Conservation (phyloP, 2,797 vertebrate genomes). For the Trichosurus vulpecula region DNA sequence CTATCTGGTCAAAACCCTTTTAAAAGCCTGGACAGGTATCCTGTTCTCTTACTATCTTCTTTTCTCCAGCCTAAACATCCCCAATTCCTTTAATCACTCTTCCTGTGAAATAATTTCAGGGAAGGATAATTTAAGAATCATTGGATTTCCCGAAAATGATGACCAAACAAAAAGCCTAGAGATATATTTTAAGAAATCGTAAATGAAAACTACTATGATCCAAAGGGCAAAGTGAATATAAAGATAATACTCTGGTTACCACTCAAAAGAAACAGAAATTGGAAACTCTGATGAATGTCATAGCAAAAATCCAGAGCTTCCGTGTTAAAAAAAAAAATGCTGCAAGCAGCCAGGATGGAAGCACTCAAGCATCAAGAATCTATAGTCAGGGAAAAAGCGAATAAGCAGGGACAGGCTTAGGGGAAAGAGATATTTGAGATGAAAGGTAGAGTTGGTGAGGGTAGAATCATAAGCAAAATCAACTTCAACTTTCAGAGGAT, state of each 20-base stretch:
- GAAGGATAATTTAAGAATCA: neutral
- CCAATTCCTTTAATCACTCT: neutral
- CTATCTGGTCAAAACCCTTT: too few relatives aligned
- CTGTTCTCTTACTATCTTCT: neutral
- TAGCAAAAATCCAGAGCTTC: neutral
- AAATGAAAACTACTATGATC: neutral
- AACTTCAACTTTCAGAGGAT: neutral
- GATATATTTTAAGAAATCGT: neutral
- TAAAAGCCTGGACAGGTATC: neutral
- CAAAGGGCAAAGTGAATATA: neutral
- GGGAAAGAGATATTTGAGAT: neutral
- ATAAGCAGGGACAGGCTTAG: neutral
- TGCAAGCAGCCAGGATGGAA: neutral
- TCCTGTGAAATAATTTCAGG: neutral
- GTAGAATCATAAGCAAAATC: neutral
- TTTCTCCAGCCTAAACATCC: neutral
- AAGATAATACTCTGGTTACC: neutral
- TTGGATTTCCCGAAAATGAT: neutral
- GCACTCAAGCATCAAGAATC: neutral
- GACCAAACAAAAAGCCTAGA: neutral
- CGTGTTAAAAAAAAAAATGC: neutral
- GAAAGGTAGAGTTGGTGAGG: neutral
- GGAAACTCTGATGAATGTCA: neutral
- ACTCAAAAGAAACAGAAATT: neutral
- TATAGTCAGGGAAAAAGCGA: neutral